Conservation (phyloP, 2,888 invertebrate genomes). For the Teinopalpus imperialis region DNA sequence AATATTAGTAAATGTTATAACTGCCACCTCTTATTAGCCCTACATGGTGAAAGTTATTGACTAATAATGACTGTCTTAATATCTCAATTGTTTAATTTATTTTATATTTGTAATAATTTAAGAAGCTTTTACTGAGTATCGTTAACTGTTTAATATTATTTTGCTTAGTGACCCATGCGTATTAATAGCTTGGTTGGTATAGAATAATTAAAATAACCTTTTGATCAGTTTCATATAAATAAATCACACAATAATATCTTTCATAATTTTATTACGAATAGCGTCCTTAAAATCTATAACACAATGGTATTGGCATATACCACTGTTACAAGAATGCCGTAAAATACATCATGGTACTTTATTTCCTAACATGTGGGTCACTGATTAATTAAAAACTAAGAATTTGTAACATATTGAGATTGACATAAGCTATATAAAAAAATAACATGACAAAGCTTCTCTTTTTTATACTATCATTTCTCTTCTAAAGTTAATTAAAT, state of each 20-base stretch:
- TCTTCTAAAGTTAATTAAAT: constrained; percentile 4
- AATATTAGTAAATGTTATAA: too few relatives aligned
- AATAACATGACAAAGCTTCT: constrained; percentile 13
- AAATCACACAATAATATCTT: constrained; percentile 52
- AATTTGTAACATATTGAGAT: constrained; percentile 16
- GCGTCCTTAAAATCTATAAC: constrained; percentile 65
- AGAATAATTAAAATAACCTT: neutral
- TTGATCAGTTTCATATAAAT: constrained; percentile 36
- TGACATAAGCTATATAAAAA: constrained; percentile 18
- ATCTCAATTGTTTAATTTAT: too few relatives aligned
- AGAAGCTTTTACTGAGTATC: too few relatives aligned
- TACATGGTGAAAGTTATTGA: too few relatives aligned
- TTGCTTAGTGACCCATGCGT: neutral
- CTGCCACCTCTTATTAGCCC: too few relatives aligned
- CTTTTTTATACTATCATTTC: constrained; percentile 7
- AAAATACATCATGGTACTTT: constrained; percentile 26
- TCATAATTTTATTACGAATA: constrained; percentile 67
- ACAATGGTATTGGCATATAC: constrained; percentile 52
- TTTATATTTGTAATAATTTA: too few relatives aligned
- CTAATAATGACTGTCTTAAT: too few relatives aligned
- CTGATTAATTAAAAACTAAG: constrained; percentile 7
- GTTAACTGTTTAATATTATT: neutral
- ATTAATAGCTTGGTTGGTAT: too few relatives aligned
- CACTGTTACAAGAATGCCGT: constrained; percentile 43
- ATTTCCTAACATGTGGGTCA: constrained; percentile 20